A percentile compares a stretch with the other conserved stretches of the same genome.
These are phyloP conservation scores for Drosophila incognita DNA, from an alignment of 2,888 invertebrate genomes.

Conservation along the genomic window DNA sequence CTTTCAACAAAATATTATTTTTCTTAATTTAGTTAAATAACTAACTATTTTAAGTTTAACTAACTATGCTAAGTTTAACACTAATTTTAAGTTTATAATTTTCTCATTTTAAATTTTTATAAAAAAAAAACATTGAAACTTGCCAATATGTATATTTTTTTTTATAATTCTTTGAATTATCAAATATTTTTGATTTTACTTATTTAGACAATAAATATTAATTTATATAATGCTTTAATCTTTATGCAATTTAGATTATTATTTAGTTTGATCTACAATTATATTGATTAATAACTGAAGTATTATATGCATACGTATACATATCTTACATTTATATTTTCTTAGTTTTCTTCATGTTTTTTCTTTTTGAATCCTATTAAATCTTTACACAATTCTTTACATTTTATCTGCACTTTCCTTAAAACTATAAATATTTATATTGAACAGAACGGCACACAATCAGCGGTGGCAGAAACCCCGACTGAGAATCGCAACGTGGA, in stretches of 20 bases:
- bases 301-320: constrained; percentile 11
- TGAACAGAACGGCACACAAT: constrained; percentile 62
- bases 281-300: neutral
- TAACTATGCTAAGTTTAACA: neutral
- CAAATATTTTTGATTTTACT: neutral
- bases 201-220: neutral
- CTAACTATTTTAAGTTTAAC: neutral
- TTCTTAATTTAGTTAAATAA: neutral
- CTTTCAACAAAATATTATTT: neutral
- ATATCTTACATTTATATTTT: neutral
- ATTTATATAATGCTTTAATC: neutral
- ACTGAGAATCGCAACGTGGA: constrained; percentile 56
- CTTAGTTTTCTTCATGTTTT: constrained; percentile 1
- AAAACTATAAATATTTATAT: neutral
- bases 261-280: neutral
- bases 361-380: constrained; percentile 1
- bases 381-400: constrained; percentile 10
- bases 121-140: neutral
- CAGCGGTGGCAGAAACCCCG: constrained; percentile 65
- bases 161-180: neutral
- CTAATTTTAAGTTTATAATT: neutral
- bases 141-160: neutral
- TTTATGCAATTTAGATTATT: neutral
- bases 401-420: constrained; percentile 5
- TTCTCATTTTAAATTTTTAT: neutral